A percentile compares a stretch with the other conserved stretches of the same genome.
Conservation (phyloP, 2,888 invertebrate genomes). For the Autographa pulchrina region DNA sequence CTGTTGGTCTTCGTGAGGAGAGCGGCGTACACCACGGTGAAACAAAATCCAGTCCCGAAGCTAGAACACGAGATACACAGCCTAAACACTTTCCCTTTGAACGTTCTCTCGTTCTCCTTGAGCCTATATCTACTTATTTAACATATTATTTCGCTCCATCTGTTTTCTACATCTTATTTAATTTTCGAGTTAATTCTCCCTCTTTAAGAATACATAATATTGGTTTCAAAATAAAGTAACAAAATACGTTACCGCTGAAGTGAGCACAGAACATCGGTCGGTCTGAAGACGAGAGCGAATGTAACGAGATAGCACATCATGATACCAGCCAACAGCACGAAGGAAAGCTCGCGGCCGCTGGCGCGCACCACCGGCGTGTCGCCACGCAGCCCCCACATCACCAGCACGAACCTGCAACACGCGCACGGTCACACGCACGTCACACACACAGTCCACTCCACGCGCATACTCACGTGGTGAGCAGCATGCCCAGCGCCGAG, state of each 20-base stretch:
- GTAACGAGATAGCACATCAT: constrained; percentile 97
- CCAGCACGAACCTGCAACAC: constrained; percentile 89
- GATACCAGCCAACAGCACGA: constrained; percentile 96
- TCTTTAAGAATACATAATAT: too few species aligned
- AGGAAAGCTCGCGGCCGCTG: constrained; percentile 96
- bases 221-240: neutral
- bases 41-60: constrained; percentile 97
- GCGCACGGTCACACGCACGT: neutral
- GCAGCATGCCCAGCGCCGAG: constrained; percentile 94
- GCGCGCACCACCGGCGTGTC: constrained; percentile 98
- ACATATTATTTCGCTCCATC: too few species aligned
- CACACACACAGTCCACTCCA: neutral
- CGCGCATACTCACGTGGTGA: constrained; percentile 89
- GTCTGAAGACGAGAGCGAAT: constrained; percentile 96
- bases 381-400: constrained; percentile 95
- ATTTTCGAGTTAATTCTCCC: too few species aligned
- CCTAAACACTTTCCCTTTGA: neutral
- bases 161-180: too few species aligned
- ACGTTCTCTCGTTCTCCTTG: neutral
- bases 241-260: constrained; percentile 92
- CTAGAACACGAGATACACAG: constrained; percentile 75
- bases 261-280: constrained; percentile 96
- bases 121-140: neutral
- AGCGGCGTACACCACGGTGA: constrained; percentile 99
- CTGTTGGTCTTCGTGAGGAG: constrained; percentile 99